Evolutionary conservation across 2,797 vertebrate genomes (phyloP), one percentile per base, ranked within the genome.

Genomic region (Danio aesculapii): DNA sequence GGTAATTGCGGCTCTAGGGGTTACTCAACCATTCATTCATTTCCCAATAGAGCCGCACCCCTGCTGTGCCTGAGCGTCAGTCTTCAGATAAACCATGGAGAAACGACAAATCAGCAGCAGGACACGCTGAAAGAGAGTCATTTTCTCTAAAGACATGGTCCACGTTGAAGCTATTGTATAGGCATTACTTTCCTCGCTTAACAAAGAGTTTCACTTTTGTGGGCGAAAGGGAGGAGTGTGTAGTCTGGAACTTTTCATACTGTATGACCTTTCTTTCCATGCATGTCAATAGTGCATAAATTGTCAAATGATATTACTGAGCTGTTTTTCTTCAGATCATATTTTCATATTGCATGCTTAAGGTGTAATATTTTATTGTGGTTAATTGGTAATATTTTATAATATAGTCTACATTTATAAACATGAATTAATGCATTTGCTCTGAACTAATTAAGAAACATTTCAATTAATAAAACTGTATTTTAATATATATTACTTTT

Each of bases 1-100:
- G 69, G 78, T 84, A 83, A 86, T 86, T 84, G 73, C 77, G 64
- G 83, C 77, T 84, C 46, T 77, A 39, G 69, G 77, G 68, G 63
- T 81, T 82, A 77, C 62, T 74, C 53, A 81, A 71, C 83, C 74
- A 47, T 67, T 58, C n/a, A 19, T 84, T 82, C 77, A 77, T 66
- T 63, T 19, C 11, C 10, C 63, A 69, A 10, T 19, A 21, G 62
- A 11, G 58, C 21, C 66, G 63, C 46, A 47, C 57, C n/a, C 73
- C 81, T 17, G 66, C 78, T 63, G 77, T 17, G 74, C 61, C n/a
- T 21, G 61, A 44, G 19, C 39, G n/a, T 73, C 66, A 58, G 52
- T 10, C 43, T 30, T 68, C 46, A 59, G 62, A 79, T 58, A 82
- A 83, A 69, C 55, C 63, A 21, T 3, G 0, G 67, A 44, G 70